Percentiles rank a stretch among this genome's conserved stretches.
phyloP scores from a whole-genome alignment of 1,140 invertebrate species.

The Epicauta chinensis region DNA sequence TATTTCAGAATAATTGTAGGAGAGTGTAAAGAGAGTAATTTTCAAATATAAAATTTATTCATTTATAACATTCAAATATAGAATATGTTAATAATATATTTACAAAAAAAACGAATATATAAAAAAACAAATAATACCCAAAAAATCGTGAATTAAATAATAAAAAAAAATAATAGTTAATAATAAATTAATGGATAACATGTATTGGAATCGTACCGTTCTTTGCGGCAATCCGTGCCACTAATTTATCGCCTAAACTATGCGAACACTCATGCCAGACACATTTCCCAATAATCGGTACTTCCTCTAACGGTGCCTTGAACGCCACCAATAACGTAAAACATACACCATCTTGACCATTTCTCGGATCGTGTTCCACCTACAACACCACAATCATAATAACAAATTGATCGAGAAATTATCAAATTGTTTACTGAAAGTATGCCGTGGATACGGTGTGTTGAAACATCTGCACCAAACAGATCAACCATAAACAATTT shows the following conservation, averaged over 20 bases:
- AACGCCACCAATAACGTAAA: constrained; percentile 81
- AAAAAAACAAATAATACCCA: too few relatives aligned
- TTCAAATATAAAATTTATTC: too few relatives aligned
- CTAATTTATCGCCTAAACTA: constrained; percentile 62
- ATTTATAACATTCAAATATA: too few relatives aligned
- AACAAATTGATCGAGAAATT: neutral
- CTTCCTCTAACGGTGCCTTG: constrained; percentile 74
- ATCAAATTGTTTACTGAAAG: constrained; percentile 51
- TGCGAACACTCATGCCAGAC: constrained; percentile 76
- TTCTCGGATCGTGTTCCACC: constrained; percentile 48
- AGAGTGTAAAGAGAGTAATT: too few relatives aligned
- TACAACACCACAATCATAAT: constrained; percentile 17
- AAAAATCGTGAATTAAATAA: neutral
- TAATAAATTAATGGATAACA: constrained; percentile 62
- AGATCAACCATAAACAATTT: constrained; percentile 88
- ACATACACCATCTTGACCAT: constrained; percentile 70
- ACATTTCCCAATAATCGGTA: constrained; percentile 79
- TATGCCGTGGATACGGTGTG: constrained; percentile 78
- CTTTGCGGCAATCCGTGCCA: constrained; percentile 58
- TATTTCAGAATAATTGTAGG: too few relatives aligned
- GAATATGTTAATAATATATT: too few relatives aligned
- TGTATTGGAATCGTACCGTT: constrained; percentile 73
- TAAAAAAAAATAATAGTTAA: neutral
- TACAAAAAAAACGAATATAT: too few relatives aligned
- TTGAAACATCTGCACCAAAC: constrained; percentile 78